These are phyloP conservation scores for Hyla sarda DNA, from an alignment of 2,113 vertebrate species.

Conservation along the genomic window DNA sequence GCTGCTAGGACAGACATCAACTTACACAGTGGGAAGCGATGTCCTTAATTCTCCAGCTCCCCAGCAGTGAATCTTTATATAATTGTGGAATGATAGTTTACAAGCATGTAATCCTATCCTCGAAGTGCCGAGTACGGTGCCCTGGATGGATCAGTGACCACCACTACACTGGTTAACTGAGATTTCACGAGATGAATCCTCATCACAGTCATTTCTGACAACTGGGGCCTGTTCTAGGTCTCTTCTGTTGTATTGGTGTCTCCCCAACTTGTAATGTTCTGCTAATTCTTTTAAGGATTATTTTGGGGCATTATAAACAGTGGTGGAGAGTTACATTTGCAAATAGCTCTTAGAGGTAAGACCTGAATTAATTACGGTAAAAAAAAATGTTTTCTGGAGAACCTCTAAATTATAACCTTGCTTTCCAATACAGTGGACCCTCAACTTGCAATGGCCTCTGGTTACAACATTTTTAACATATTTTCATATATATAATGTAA, in stretches of 20 bases:
- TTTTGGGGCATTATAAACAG: neutral
- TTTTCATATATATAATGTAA: too few relatives aligned
- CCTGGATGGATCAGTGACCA: neutral
- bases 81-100: conserved; percentile 55
- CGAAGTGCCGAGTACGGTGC: neutral
- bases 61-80: conserved; percentile 56
- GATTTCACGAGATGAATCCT: neutral
- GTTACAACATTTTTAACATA: too few relatives aligned
- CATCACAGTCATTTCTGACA: neutral
- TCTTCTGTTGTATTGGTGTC: neutral
- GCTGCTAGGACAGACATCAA: conserved; percentile 16
- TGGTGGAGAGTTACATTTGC: neutral
- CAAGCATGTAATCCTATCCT: neutral
- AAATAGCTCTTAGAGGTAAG: neutral
- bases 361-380: too few relatives aligned
- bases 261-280: neutral
- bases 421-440: too few relatives aligned
- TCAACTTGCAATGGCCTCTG: too few relatives aligned
- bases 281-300: too few relatives aligned
- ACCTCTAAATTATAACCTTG: too few relatives aligned
- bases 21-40: conserved; percentile 39
- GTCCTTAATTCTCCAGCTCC: conserved; percentile 46
- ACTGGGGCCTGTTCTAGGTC: neutral
- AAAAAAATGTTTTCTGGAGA: too few relatives aligned
- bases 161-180: neutral